Evolutionary conservation across 2,888 invertebrate genomes (phyloP).

Genomic region (Amphipyra berbera): DNA sequence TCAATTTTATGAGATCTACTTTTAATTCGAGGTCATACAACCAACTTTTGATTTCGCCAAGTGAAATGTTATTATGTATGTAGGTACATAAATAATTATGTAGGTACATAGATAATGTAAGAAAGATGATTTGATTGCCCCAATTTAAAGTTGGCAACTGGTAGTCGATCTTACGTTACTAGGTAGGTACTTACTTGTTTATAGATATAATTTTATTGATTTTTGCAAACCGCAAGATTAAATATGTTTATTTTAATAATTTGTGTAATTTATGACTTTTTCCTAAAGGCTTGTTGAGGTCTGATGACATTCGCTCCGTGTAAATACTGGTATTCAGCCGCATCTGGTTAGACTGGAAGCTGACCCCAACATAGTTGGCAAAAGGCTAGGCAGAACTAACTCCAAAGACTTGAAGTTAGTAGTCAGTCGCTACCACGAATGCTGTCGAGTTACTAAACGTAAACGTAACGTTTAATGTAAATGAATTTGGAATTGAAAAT

Average conservation of each 20-base stretch:
- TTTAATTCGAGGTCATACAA: constrained; percentile 30
- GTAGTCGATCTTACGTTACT: constrained; percentile 15
- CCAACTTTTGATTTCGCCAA: constrained; percentile 5
- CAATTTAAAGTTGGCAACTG: constrained; percentile 8
- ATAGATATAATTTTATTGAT: constrained; percentile 1
- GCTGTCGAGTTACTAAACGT: no score
- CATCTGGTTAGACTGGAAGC: no score
- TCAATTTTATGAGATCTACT: constrained; percentile 29
- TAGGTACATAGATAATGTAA: constrained; percentile 8
- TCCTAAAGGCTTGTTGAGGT: no score
- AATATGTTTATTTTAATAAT: constrained; percentile 9
- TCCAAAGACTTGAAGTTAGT: no score
- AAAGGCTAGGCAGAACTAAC: no score
- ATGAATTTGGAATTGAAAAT: no score
- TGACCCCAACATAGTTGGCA: no score
- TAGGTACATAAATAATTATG: not conserved
- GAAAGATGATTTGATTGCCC: constrained; percentile 29
- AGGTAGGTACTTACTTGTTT: not conserved
- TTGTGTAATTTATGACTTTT: constrained; percentile 22
- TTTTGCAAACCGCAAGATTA: not conserved
- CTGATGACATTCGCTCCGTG: no score
- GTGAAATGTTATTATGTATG: constrained; percentile 19
- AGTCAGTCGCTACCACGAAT: no score
- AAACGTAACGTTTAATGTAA: no score
- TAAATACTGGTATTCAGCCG: no score